A percentile compares a stretch with the other conserved stretches of the same genome.
Evolutionary conservation across 1,140 invertebrate species (phyloP).

Genomic region (Drosophila eugracilis): DNA sequence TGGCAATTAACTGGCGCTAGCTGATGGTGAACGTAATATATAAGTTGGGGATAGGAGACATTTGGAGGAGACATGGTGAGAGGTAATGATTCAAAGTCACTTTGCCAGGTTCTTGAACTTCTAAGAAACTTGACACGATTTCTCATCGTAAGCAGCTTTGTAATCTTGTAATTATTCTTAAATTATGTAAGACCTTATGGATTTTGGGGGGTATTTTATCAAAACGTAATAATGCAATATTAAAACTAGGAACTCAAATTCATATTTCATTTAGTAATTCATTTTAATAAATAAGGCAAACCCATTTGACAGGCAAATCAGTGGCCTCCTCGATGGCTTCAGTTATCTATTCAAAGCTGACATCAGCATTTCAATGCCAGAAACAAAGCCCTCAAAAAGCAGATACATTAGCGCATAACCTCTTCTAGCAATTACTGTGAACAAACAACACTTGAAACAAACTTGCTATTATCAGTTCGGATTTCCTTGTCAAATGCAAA

Average conservation of each 20-base stretch:
- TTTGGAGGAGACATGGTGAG: background rate
- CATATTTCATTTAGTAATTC: too few relatives aligned
- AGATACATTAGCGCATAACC: slow-evolving; percentile 30
- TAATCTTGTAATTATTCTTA: background rate
- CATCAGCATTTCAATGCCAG: slow-evolving; percentile 11
- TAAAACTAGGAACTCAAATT: too few relatives aligned
- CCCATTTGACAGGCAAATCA: too few relatives aligned
- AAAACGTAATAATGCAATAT: too few relatives aligned
- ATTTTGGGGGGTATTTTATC: too few relatives aligned
- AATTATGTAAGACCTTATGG: background rate
- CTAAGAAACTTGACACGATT: background rate
- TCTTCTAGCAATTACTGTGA: slow-evolving; percentile 42
- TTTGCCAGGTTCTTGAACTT: slow-evolving; percentile 32
- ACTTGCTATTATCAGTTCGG: slow-evolving; percentile 37
- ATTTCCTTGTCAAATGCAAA: slow-evolving; percentile 54
- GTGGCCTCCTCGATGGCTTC: too few relatives aligned
- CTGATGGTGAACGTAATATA: slow-evolving; percentile 34
- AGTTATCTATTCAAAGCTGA: background rate
- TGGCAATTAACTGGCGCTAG: slow-evolving; percentile 76
- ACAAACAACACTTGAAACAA: slow-evolving; percentile 37
- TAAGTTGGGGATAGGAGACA: slow-evolving; percentile 6
- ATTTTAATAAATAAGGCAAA: too few relatives aligned
- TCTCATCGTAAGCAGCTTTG: background rate
- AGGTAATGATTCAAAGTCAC: slow-evolving; percentile 9
- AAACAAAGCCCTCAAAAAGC: slow-evolving; percentile 6